Percentiles rank a stretch among this genome's conserved stretches.
phyloP scores from a whole-genome alignment of 2,888 invertebrate species.

The Netelia inedita region DNA sequence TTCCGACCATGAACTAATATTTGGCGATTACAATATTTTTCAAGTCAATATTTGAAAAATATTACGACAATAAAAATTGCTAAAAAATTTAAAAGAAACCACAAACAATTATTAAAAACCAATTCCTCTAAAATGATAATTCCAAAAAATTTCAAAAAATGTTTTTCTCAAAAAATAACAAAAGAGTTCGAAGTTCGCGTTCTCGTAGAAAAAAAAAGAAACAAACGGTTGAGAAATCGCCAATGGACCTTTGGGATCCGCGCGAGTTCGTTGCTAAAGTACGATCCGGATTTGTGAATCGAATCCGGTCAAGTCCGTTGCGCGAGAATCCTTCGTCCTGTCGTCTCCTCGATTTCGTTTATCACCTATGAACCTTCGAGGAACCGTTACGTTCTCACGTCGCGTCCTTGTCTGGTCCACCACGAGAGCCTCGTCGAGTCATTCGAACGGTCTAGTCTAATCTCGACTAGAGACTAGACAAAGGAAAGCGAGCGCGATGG shows the following conservation, averaged over 20 bases:
- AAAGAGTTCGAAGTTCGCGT: background rate
- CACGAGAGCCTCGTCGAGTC: conserved; percentile 61
- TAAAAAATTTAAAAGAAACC: too few species aligned
- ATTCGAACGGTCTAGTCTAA: conserved; percentile 74
- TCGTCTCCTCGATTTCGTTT: conserved; percentile 68
- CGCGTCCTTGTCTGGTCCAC: conserved; percentile 65
- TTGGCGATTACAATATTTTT: too few species aligned
- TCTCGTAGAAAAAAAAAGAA: background rate
- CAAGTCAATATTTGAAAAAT: too few species aligned
- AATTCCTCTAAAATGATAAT: too few species aligned
- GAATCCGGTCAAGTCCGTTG: conserved; percentile 48
- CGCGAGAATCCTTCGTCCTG: conserved; percentile 24
- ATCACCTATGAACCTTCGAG: conserved; percentile 75
- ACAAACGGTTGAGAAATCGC: conserved; percentile 2
- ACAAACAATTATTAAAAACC: too few species aligned
- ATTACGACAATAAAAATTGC: too few species aligned
- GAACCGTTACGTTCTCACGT: conserved; percentile 68
- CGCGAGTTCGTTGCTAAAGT: background rate
- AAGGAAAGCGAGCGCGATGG: conserved; percentile 59
- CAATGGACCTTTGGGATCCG: background rate
- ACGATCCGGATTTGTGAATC: conserved; percentile 39
- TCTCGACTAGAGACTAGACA: conserved; percentile 75
- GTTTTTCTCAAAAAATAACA: background rate
- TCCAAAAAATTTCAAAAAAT: background rate
- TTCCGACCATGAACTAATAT: conserved; percentile 21